Base-by-base conservation (phyloP, 2,888 invertebrate species). In the Tortrix viridana region DNA sequence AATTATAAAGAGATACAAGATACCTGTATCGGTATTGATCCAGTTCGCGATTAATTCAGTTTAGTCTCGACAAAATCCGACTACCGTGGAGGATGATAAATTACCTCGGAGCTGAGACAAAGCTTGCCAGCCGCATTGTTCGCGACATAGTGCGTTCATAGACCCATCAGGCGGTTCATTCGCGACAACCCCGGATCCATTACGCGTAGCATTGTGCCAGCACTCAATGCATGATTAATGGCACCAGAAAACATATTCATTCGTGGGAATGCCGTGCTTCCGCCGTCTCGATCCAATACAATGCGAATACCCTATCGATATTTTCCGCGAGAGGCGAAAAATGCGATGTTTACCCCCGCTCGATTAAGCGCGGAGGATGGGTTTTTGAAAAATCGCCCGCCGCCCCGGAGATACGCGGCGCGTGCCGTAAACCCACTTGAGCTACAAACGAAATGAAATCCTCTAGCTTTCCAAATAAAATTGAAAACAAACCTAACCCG, bases 171-270 rank as follows among this genome's bases (percentile, higher is more conserved):
- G 75, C 68, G 69, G 73, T 75, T 75, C 71, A 75, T 80, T 80
- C 77, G 79, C 79, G 84, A 86, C 86, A 84, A 85, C 82, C 82
- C 76, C 73, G 64, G 74, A 70, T 80, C 86, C 88, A 89, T 90
- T 88, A 87, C 77, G 72, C 71, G 70, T 59, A 68, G 74, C 75
- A 86, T 87, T 89, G 86, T 88, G 71, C 75, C 65, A 69, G 73
- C 79, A 82, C 85, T 89, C 90, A 86, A 90, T 89, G 80, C 81
- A 88, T 89, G 91, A 92, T 91, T 85, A 89, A 92, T 86, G 87
- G 78, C 73, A 69, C 71, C 82, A 14, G 75, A 82, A 85, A 88
- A 84, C 88, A 86, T 89, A 88, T 89, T 80, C 75, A 74, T 76
- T 82, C 86, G 82, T 87, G 84, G 82, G 86, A 89, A 82, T 77